Evolutionary conservation across 1,140 invertebrate species (phyloP).

Genomic region (Zophobas atratus): DNA sequence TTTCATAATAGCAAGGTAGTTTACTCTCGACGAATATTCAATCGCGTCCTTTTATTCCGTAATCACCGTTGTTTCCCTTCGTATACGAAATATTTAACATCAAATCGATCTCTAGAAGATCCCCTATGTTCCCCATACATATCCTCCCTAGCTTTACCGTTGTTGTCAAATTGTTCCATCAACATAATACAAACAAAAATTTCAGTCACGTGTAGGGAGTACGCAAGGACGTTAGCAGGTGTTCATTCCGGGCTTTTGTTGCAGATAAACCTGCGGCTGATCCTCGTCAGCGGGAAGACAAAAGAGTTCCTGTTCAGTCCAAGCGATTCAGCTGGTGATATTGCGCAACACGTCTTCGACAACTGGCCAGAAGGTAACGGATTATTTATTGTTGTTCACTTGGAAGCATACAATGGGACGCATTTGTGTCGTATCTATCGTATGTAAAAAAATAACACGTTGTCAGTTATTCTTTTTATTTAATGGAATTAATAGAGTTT

Average conservation of each 20-base stretch:
- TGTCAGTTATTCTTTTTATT: no score
- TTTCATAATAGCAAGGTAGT: not conserved
- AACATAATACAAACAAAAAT: not conserved
- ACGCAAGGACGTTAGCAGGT: slow-evolving; percentile 25
- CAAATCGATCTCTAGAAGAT: not conserved
- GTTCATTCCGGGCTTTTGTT: slow-evolving; percentile 67
- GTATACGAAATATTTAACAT: not conserved
- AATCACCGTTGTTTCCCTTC: not conserved
- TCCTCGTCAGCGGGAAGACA: slow-evolving; percentile 98
- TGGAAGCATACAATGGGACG: not conserved
- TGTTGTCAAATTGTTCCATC: not conserved
- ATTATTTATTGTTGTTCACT: slow-evolving; percentile 16
- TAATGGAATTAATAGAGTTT: not conserved
- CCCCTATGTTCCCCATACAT: no score
- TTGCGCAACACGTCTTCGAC: slow-evolving; percentile 98
- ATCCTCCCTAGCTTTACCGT: not conserved
- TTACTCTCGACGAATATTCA: not conserved
- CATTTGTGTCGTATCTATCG: not conserved
- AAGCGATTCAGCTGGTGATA: slow-evolving; percentile 97
- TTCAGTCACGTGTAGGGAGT: slow-evolving; percentile 16
- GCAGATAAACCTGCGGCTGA: slow-evolving; percentile 97
- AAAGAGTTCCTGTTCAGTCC: slow-evolving; percentile 99
- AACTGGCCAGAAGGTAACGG: slow-evolving; percentile 95
- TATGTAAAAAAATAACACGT: not conserved
- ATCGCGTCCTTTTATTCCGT: not conserved